Evolutionary conservation across 2,113 vertebrate genomes (phyloP), one percentile per base, ranked within the genome.

Genomic region (Calyptommatus sinebrachiatus): DNA sequence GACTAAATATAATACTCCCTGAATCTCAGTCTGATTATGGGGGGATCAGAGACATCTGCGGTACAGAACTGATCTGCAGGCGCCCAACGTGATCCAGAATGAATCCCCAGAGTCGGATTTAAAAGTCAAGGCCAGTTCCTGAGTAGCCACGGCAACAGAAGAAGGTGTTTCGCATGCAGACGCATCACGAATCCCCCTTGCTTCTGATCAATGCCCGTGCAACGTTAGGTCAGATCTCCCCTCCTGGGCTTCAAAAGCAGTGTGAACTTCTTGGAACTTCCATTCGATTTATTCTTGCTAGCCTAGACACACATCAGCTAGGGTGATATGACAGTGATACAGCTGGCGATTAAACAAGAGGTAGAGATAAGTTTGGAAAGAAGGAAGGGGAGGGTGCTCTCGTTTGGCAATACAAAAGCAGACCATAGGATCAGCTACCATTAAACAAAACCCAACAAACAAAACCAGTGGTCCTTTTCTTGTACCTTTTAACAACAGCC

Each of bases 281-380:
- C 26, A 12, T 46, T 6, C 29, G 26, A 50, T 46, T 48, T 5
- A n/a, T 29, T 41, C 61, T 66, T 16, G 31, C 62, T 24, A 29
- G 35, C 22, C n/a, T 45, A 53, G 24, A 24, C 10, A 26, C 9
- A 48, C 8, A 22, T 6, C 12, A 57, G 53, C 53, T 57, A 57
- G 53, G 31, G 74, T 35, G 62, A 48, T 9, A 11, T 76, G 77
- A 72, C 82, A 76, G 82, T 84, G 82, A 69, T 62, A 75, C 18
- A 83, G 82, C 82, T 75, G 16, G 53, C 5, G 46, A 18, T 24
- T 5, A 61, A 67, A 20, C 1, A 20, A 14, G 26, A 8, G 29
- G 2, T 9, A 12, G 12, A 10, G 68, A 48, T 45, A 70, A 35
- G 8, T 31, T 31, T 29, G 88, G 86, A n/a, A 69, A 77, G 31